phyloP scores from a whole-genome alignment of 2,113 vertebrate genomes.

The Pelvicachromis taeniatus region DNA sequence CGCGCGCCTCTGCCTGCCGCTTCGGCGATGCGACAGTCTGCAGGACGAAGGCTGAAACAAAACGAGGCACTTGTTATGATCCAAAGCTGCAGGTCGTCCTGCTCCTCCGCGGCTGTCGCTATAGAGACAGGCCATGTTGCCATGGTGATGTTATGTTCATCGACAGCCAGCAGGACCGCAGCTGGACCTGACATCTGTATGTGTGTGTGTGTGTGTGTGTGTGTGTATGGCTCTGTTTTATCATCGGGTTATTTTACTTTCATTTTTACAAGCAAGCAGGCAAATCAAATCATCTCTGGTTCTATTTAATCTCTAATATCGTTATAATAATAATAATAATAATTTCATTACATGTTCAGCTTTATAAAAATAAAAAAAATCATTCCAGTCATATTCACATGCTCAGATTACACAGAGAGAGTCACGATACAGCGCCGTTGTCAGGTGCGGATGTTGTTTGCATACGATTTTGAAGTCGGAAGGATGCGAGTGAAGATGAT shows the following conservation, averaged over 20 bases:
- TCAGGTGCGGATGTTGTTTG: conserved; percentile 9
- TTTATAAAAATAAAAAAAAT: conserved; percentile 68
- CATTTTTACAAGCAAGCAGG: conserved; percentile 52
- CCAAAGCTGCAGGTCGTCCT: conserved; percentile 36
- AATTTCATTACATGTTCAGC: conserved; percentile 5
- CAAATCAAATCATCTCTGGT: conserved; percentile 9
- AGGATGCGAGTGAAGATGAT: background rate
- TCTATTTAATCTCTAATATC: conserved; percentile 17
- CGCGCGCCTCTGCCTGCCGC: background rate
- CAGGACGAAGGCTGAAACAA: conserved; percentile 32
- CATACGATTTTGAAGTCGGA: conserved; percentile 21
- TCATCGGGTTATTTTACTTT: background rate
- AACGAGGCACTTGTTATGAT: conserved; percentile 64
- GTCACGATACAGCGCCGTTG: background rate
- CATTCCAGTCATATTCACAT: conserved; percentile 63
- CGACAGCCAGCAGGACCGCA: conserved; percentile 11
- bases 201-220: conserved; percentile 1
- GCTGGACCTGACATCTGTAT: conserved; percentile 30
- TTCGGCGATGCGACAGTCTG: background rate
- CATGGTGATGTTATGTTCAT: background rate
- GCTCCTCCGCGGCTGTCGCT: conserved; percentile 1
- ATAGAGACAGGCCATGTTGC: conserved; percentile 19
- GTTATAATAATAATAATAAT: background rate
- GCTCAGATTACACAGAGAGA: conserved; percentile 38
- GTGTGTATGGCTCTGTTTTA: conserved; percentile 40